Percentiles rank a stretch among this genome's conserved stretches.
phyloP scores from a whole-genome alignment of 2,888 invertebrate genomes.

The Marronus borbonicus region DNA sequence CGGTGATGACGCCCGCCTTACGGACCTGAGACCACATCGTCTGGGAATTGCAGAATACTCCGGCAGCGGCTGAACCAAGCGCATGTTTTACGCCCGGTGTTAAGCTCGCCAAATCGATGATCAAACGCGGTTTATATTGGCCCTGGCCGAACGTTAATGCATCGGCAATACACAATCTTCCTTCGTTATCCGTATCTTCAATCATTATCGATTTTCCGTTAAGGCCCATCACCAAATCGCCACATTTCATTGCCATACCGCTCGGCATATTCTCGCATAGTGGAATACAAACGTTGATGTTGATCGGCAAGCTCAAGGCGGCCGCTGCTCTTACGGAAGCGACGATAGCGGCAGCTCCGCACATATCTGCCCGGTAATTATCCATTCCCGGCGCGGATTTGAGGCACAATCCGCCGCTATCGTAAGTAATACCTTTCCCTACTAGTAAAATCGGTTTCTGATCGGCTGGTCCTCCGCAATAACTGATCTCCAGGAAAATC shows the following conservation, averaged over 20 bases:
- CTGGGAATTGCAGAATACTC: constrained; percentile 73
- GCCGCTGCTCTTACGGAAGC: constrained; percentile 73
- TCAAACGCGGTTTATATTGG: constrained; percentile 74
- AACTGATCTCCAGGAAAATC: constrained; percentile 77
- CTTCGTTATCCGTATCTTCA: constrained; percentile 76
- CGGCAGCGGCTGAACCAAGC: constrained; percentile 73
- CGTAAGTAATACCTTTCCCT: constrained; percentile 79
- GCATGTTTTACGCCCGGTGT: constrained; percentile 74
- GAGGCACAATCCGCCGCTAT: constrained; percentile 71
- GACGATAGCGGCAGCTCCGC: constrained; percentile 76
- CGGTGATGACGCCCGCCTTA: constrained; percentile 73
- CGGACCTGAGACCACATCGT: constrained; percentile 72
- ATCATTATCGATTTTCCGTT: constrained; percentile 78
- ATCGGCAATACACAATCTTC: constrained; percentile 66
- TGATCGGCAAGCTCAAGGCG: constrained; percentile 73
- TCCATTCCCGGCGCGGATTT: constrained; percentile 68
- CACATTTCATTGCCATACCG: constrained; percentile 75
- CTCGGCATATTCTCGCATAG: constrained; percentile 73
- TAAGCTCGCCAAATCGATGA: constrained; percentile 81
- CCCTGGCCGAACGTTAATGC: constrained; percentile 69
- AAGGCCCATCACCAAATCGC: constrained; percentile 69
- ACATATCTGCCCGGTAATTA: constrained; percentile 74
- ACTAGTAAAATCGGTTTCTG: constrained; percentile 77
- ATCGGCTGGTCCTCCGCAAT: constrained; percentile 71
- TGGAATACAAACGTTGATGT: constrained; percentile 71